phyloP scores from a whole-genome alignment of 2,113 vertebrate genomes.

The Brachypodius melanocephalos region DNA sequence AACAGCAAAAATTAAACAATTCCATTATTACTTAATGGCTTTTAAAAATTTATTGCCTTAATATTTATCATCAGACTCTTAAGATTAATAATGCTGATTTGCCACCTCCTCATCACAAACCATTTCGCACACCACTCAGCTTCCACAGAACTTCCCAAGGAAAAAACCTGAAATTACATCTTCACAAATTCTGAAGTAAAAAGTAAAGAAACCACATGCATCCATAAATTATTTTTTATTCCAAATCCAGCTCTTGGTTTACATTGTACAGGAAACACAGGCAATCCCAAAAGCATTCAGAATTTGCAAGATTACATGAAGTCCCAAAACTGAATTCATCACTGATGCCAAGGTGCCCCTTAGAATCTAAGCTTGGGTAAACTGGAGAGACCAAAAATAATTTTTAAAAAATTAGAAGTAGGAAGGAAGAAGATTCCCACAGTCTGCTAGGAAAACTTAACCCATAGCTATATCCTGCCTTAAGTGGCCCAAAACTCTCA shows the following conservation, averaged over 20 bases:
- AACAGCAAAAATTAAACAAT: constrained; percentile 18
- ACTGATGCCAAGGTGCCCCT: background rate
- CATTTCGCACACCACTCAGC: background rate
- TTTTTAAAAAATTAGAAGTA: background rate
- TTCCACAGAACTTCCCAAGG: background rate
- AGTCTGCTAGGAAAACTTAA: background rate
- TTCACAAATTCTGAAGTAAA: background rate
- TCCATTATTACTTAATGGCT: constrained; percentile 11
- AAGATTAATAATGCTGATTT: background rate
- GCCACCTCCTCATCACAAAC: background rate
- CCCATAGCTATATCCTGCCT: background rate
- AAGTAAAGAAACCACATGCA: background rate
- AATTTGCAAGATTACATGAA: background rate
- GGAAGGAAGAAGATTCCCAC: background rate
- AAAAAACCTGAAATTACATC: background rate
- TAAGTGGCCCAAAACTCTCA: background rate
- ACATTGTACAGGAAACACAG: background rate
- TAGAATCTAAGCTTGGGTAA: background rate
- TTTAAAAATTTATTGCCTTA: constrained; percentile 6
- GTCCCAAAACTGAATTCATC: background rate
- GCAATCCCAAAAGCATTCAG: background rate
- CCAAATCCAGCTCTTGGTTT: constrained; percentile 4
- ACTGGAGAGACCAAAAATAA: background rate
- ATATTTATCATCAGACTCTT: constrained; percentile 1
- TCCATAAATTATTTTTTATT: constrained; percentile 60